Evolutionary conservation across 2,888 invertebrate genomes (phyloP).

Genomic region (Dioctria rufipes): DNA sequence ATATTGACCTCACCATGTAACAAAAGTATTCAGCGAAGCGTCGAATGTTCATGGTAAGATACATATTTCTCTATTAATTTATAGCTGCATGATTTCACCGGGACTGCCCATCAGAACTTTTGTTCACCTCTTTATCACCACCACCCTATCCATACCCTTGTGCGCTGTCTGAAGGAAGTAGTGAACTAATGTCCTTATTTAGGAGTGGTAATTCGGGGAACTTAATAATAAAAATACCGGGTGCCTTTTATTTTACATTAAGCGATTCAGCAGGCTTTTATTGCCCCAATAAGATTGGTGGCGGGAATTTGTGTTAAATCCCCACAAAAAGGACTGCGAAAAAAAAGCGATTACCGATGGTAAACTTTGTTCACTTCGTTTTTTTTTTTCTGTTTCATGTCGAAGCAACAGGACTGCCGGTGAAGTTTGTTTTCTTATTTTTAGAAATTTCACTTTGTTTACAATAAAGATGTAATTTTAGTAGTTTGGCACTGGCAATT

Average conservation of each 20-base stretch:
- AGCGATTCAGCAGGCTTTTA: slow-evolving; percentile 22
- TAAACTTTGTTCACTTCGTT: neutral
- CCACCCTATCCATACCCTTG: neutral
- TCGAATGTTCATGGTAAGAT: neutral
- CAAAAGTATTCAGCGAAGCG: too few relatives aligned
- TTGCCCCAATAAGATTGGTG: slow-evolving; percentile 17
- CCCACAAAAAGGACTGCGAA: neutral
- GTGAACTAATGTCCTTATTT: neutral
- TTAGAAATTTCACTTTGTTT: too few relatives aligned
- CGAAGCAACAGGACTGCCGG: neutral
- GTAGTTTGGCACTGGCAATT: neutral
- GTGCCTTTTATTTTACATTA: slow-evolving; percentile 24
- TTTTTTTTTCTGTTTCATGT: neutral
- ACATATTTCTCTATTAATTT: slow-evolving; percentile 4
- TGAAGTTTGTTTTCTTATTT: too few relatives aligned
- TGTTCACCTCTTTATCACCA: neutral
- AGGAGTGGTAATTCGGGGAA: slow-evolving; percentile 11
- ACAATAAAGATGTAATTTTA: too few relatives aligned
- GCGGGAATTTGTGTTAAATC: neutral
- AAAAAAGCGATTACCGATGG: neutral
- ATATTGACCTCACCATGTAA: too few relatives aligned
- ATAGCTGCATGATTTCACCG: neutral
- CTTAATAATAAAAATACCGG: slow-evolving; percentile 21
- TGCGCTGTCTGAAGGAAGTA: neutral
- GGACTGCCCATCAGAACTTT: neutral